Base-by-base conservation (phyloP, 2,797 vertebrate species). In the Anguilla marmorata region DNA sequence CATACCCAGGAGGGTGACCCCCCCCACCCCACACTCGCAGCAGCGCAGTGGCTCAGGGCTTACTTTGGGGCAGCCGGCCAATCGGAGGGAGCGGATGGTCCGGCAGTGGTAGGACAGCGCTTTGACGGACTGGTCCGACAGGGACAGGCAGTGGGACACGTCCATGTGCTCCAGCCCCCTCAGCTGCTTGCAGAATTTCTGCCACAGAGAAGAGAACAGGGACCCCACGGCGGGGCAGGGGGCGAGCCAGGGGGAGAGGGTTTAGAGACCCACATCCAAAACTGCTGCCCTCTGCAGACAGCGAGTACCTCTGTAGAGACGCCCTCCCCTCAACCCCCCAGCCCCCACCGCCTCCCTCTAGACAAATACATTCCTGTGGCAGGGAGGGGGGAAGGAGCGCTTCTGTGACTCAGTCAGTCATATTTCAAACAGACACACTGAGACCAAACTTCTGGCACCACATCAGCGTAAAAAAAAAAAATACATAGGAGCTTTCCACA, bases 11-110 rank as follows among this genome's bases (percentile, higher is more conserved):
- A 50, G 50, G 27, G 58, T 33, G 50, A 41, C 60, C 76, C 58
- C 58, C 27, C 8, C 27, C 2, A 16, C 11, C 33, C 37, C 0
- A 60, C 41, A 56, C 27, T 30, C 52, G 5, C 74, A 30, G 60
- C 1, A 6, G 27, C 48, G 7, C 84, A 16, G 16, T 41, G 41
- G 16, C 3, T 88, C 30, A 50, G 16, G 19, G 50, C 50, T 0
- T 93, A 97, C 97, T 95, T 97, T 96, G 37, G 93, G 91, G 88
- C 97, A 98, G 52, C 94, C 95, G 0, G 91, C 91, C 88, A 94
- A 91, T 86, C 21, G 94, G 91, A 96, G 92, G 37, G 95, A 91
- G 21, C 93, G 91, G 8, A 97, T 91, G 3, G 85, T 86, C 84
- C 88, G 92, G 90, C 97, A 97, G 90, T 95, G 96, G 90, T 96